phyloP scores from a whole-genome alignment of 2,113 vertebrate species.

The Otocyon megalotis region DNA sequence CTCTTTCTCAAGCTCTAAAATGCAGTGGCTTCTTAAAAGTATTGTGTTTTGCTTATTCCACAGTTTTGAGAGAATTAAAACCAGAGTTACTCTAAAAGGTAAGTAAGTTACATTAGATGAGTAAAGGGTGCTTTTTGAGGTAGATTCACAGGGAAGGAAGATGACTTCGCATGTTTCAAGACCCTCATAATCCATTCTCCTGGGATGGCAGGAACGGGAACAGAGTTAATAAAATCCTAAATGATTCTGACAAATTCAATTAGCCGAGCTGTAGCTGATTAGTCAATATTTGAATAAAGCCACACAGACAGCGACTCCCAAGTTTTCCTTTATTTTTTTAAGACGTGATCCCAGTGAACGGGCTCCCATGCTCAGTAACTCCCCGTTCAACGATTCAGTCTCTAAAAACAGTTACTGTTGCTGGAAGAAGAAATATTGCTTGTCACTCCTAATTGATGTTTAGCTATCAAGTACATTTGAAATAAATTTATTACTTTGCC shows the following conservation, averaged over 20 bases:
- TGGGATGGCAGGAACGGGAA: not conserved
- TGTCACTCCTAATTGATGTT: constrained; percentile 45
- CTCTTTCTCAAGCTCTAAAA: not conserved
- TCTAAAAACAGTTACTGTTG: constrained; percentile 17
- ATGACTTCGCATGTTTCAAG: constrained; percentile 23
- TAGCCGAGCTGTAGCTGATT: not conserved
- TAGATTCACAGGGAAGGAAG: not conserved
- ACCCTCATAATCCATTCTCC: not conserved
- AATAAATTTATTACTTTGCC: constrained; percentile 31
- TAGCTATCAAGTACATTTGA: constrained; percentile 48
- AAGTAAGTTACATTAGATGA: not conserved
- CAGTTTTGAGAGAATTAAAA: constrained; percentile 45
- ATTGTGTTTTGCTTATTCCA: not conserved
- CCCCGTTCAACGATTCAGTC: not conserved
- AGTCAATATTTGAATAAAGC: constrained; percentile 14
- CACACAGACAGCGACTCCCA: not conserved
- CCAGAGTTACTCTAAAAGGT: not conserved
- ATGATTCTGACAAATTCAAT: constrained; percentile 34
- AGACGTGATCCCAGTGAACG: not conserved
- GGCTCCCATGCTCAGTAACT: not conserved
- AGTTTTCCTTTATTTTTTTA: constrained; percentile 57
- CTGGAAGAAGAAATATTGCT: constrained; percentile 10
- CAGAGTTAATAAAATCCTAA: constrained; percentile 42
- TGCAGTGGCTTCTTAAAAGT: not conserved
- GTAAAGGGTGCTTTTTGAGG: not conserved